phyloP scores from a whole-genome alignment of 1,140 invertebrate genomes.

The Trichonephila clavipes region DNA sequence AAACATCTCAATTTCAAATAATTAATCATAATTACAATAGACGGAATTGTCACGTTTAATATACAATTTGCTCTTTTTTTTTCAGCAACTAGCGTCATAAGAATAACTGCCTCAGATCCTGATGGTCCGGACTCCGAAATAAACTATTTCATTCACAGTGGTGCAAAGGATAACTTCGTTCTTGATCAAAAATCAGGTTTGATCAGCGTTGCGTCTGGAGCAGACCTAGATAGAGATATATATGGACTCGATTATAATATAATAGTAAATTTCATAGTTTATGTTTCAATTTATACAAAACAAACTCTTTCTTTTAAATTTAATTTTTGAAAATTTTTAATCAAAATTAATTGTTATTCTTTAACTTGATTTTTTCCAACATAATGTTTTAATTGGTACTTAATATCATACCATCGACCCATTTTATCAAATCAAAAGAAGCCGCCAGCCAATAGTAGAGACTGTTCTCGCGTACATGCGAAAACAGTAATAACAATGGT shows the following conservation, averaged over 20 bases:
- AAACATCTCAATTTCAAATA: too few species aligned
- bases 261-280: conserved; percentile 9
- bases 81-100: conserved; percentile 87
- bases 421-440: too few species aligned
- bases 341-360: too few species aligned
- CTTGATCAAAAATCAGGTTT: conserved; percentile 87
- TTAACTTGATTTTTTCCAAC: too few species aligned
- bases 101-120: conserved; percentile 87
- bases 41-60: not conserved
- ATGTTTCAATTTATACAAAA: not conserved
- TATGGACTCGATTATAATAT: conserved; percentile 70
- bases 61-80: not conserved
- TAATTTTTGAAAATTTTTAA: too few species aligned
- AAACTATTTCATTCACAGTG: conserved; percentile 87
- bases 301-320: too few species aligned
- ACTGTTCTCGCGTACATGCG: too few species aligned
- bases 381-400: too few species aligned
- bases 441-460: too few species aligned
- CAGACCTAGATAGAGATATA: conserved; percentile 81
- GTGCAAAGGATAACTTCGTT: conserved; percentile 89
- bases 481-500: too few species aligned
- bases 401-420: too few species aligned
- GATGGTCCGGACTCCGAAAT: conserved; percentile 86
- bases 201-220: conserved; percentile 87
- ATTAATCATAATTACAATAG: too few species aligned